phyloP scores from a whole-genome alignment of 2,797 vertebrate genomes.

The Champsocephalus esox region DNA sequence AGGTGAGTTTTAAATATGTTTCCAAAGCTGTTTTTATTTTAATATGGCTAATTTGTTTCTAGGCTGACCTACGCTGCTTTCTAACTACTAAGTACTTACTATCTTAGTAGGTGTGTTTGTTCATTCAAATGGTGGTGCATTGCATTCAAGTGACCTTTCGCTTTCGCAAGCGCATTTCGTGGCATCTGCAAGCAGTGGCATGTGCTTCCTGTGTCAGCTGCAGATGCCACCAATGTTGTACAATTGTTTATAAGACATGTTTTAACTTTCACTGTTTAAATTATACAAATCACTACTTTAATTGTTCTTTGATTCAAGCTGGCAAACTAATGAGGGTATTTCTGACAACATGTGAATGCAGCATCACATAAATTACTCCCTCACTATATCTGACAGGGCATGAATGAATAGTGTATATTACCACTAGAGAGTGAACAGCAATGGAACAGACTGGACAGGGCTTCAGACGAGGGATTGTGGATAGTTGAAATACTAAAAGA shows the following conservation, averaged over 20 bases:
- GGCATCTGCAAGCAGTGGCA: too few species aligned
- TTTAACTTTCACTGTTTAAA: constrained; percentile 29
- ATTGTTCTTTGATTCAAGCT: constrained; percentile 35
- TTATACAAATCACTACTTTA: constrained; percentile 13
- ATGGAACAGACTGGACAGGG: constrained; percentile 14
- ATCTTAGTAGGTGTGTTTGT: not conserved
- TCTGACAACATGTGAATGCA: constrained; percentile 51
- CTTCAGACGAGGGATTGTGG: constrained; percentile 36
- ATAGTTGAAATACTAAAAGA: constrained; percentile 46
- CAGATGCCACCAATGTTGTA: not conserved
- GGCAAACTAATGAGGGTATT: constrained; percentile 52
- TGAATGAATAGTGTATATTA: constrained; percentile 57
- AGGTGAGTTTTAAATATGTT: too few species aligned
- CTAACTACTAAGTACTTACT: not conserved
- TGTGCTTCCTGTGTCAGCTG: too few species aligned
- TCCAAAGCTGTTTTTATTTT: too few species aligned
- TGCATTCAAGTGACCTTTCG: not conserved
- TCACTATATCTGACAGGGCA: constrained; percentile 53
- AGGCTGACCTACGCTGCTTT: constrained; percentile 2
- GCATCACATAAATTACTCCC: constrained; percentile 41
- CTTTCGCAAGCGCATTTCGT: too few species aligned
- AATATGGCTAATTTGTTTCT: too few species aligned
- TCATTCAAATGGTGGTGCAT: not conserved
- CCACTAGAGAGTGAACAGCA: constrained; percentile 39
- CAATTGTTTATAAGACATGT: constrained; percentile 22